Evolutionary conservation across 2,888 invertebrate species (phyloP).

Genomic region (Zaprionus obscuricornis): DNA sequence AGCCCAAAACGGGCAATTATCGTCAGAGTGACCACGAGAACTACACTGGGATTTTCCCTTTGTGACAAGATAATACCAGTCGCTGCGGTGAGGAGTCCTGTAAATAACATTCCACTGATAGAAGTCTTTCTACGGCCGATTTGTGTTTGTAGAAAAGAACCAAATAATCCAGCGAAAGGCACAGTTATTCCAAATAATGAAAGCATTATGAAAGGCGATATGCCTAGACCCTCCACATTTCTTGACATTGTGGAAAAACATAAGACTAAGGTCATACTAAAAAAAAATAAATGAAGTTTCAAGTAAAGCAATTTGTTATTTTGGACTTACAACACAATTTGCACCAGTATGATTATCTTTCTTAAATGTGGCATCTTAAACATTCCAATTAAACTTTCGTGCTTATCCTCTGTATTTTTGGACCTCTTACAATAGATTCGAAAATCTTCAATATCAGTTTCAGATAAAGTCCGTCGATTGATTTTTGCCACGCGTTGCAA

Average conservation of each 20-base stretch:
- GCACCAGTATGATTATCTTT: too few species aligned
- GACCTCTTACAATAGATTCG: conserved; percentile 66
- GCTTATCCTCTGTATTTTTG: conserved; percentile 46
- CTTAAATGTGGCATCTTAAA: too few species aligned
- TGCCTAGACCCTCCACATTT: conserved; percentile 84
- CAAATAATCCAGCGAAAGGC: conserved; percentile 83
- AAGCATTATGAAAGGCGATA: conserved; percentile 85
- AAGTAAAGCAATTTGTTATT: conserved; percentile 23
- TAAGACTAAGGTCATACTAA: conserved; percentile 85
- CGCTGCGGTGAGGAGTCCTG: too few species aligned
- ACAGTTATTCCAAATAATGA: conserved; percentile 84
- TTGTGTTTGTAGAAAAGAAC: too few species aligned
- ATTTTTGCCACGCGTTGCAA: conserved; percentile 84
- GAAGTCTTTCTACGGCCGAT: too few species aligned
- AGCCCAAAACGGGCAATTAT: conserved; percentile 85
- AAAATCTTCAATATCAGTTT: conserved; percentile 76
- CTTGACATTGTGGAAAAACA: conserved; percentile 86
- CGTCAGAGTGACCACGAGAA: too few species aligned
- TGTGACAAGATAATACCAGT: too few species aligned
- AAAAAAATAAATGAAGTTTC: not conserved
- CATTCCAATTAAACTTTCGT: too few species aligned
- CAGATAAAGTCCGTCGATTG: conserved; percentile 83
- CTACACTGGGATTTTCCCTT: too few species aligned
- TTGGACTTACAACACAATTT: too few species aligned
- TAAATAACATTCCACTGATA: too few species aligned